Base-by-base conservation (phyloP, 1,140 invertebrate genomes). In the Drosophila bocqueti region DNA sequence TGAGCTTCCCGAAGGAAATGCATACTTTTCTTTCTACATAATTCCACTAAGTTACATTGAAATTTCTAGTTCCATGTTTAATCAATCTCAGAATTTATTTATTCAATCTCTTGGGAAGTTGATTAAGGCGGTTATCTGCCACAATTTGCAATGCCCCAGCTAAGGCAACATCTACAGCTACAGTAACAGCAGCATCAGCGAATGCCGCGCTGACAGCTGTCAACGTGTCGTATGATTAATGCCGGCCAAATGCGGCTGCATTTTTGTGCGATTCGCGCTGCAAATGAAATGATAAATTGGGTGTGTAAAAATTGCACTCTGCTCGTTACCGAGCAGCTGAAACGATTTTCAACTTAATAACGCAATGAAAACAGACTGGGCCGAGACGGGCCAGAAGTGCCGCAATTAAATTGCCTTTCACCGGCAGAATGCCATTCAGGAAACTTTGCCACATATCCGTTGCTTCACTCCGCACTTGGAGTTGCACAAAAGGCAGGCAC, bases 171-270 rank as follows among this genome's bases (percentile, higher is more conserved):
- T 45, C 52, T 54, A 42, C 57, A 49, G 36, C 40, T 21, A 40
- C 43, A 62, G 26, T 38, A 49, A 50, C 45, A 50, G 59, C 73
- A 77, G 47, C 59, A 80, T 62, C 62, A 49, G 38, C 66, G 59
- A 72, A 18, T 24, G 61, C 47, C 59, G 72, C 73, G 84, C 69
- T 91, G 84, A 89, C 81, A 89, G 79, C 79, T 86, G 90, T 92
- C 90, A 92, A 86, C 79, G 68, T 81, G 87, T 83, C 89, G 72
- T 84, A 91, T 91, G 90, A 91, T 83, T 91, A 91, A 91, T 91
- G 84, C 71, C 72, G 69, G 57, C 66, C 81, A 82, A 89, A 72
- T 85, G 75, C 75, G 80, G 76, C 79, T 72, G 82, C 80, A 81
- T 85, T 81, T 89, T 73, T 72, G 80, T 63, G 75, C 74, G 57